Evolutionary conservation across 92 coral and sea anemone species (phyloP).

Genomic region (Siderastrea siderea): DNA sequence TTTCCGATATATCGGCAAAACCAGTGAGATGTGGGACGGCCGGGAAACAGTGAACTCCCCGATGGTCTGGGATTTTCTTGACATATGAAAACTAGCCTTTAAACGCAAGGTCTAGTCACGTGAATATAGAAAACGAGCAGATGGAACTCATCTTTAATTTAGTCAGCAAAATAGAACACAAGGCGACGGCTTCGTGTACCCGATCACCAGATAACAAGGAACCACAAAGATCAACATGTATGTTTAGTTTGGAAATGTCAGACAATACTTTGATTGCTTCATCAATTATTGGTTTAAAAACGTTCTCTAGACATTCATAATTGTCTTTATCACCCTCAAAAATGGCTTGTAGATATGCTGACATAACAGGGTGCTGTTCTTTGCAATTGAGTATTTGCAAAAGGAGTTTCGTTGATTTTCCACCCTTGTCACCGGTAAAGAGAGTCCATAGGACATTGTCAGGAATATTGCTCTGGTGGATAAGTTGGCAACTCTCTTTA

Average conservation of each 20-base stretch:
- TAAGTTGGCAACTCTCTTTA: conserved; percentile 25
- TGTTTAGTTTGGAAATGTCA: neutral
- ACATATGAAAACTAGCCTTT: no score
- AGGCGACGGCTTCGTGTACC: no score
- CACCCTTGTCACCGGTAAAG: conserved; percentile 54
- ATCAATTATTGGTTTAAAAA: conserved; percentile 6
- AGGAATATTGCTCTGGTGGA: conserved; percentile 26
- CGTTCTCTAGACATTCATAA: neutral
- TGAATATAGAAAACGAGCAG: no score
- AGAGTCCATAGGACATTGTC: conserved; percentile 39
- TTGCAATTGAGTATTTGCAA: conserved; percentile 47
- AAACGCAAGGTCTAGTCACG: no score
- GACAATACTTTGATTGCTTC: neutral
- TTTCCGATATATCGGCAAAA: no score
- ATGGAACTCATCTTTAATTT: no score
- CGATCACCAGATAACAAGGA: no score
- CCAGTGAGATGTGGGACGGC: no score
- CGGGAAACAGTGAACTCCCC: no score
- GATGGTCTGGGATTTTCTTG: no score
- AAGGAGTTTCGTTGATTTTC: conserved; percentile 54
- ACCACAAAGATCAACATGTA: conserved; percentile 4
- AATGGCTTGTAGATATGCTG: conserved; percentile 32
- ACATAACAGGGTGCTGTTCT: conserved; percentile 48
- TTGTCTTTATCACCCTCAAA: conserved; percentile 24
- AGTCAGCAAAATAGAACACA: no score